Evolutionary conservation across 2,797 vertebrate species (phyloP).

Genomic region (Enteromius mattozi): DNA sequence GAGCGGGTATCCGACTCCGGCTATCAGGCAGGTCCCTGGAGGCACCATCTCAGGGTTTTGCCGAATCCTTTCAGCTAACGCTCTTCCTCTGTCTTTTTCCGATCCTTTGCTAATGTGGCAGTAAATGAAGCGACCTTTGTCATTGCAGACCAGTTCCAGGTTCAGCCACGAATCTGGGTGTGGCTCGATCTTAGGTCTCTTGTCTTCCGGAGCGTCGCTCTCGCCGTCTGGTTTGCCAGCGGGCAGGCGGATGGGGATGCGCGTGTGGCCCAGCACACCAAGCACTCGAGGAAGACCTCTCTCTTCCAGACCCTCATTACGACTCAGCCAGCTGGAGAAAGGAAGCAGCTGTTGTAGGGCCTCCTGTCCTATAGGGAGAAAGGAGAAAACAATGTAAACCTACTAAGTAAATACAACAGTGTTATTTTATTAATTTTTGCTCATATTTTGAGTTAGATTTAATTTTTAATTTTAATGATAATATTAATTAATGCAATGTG

Average conservation of each 20-base stretch:
- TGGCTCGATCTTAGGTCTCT: slow-evolving; percentile 69
- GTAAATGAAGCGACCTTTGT: slow-evolving; percentile 71
- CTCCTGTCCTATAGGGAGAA: slow-evolving; percentile 64
- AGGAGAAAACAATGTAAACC: slow-evolving; percentile 12
- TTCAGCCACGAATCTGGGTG: slow-evolving; percentile 76
- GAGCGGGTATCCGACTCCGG: slow-evolving; percentile 71
- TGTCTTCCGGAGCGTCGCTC: slow-evolving; percentile 63
- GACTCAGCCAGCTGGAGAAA: slow-evolving; percentile 58
- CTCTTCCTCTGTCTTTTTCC: slow-evolving; percentile 63
- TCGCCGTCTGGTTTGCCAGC: slow-evolving; percentile 68
- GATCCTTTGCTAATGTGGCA: slow-evolving; percentile 73
- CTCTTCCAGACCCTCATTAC: slow-evolving; percentile 46
- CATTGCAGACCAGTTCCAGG: slow-evolving; percentile 75
- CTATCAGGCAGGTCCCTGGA: slow-evolving; percentile 71
- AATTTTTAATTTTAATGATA: background rate
- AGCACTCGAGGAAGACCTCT: slow-evolving; percentile 69
- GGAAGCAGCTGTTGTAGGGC: slow-evolving; percentile 65
- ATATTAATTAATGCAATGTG: background rate
- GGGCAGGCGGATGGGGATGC: slow-evolving; percentile 75
- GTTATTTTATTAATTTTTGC: background rate
- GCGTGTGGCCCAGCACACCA: slow-evolving; percentile 75
- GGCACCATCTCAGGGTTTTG: slow-evolving; percentile 70
- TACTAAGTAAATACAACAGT: background rate
- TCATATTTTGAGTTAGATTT: background rate
- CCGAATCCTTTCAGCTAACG: slow-evolving; percentile 67